These are phyloP conservation scores for Elaphurus davidianus DNA, from an alignment of 2,113 vertebrate genomes.

Conservation along the genomic window DNA sequence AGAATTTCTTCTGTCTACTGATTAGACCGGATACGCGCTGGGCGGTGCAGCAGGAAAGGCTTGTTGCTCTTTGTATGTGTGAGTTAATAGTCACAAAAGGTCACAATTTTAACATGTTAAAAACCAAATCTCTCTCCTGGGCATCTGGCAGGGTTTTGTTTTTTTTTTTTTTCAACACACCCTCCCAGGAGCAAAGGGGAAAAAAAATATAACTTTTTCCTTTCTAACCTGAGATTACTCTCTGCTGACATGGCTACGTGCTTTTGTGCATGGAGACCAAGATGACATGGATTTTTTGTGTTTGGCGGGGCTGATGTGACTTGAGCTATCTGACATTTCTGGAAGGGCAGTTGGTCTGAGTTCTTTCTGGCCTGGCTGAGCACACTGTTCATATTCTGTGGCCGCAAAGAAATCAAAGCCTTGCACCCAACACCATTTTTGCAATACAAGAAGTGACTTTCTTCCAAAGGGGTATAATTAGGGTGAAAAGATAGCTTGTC, in stretches of 20 bases:
- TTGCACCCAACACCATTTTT: background rate
- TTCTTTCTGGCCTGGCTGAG: background rate
- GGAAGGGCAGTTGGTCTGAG: background rate
- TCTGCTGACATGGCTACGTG: slow-evolving; percentile 40
- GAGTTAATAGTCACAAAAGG: slow-evolving; percentile 79
- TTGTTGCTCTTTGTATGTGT: slow-evolving; percentile 78
- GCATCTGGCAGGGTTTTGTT: background rate
- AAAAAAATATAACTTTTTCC: background rate
- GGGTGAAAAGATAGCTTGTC: background rate
- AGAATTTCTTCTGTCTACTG: slow-evolving; percentile 82
- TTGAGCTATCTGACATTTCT: background rate
- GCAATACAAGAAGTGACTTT: background rate
- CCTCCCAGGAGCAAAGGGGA: slow-evolving; percentile 11
- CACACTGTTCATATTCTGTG: background rate
- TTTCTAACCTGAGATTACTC: background rate
- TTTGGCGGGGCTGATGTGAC: background rate
- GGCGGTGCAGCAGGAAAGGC: slow-evolving; percentile 80
- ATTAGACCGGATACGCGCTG: slow-evolving; percentile 82
- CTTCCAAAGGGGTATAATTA: background rate
- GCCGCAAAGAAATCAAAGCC: background rate
- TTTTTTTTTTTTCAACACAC: background rate
- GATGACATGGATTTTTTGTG: background rate
- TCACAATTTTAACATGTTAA: slow-evolving; percentile 78
- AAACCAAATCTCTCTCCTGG: slow-evolving; percentile 68
- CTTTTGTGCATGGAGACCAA: background rate